Conservation (phyloP, 2,888 invertebrate genomes). For the Leucophenga montana region DNA sequence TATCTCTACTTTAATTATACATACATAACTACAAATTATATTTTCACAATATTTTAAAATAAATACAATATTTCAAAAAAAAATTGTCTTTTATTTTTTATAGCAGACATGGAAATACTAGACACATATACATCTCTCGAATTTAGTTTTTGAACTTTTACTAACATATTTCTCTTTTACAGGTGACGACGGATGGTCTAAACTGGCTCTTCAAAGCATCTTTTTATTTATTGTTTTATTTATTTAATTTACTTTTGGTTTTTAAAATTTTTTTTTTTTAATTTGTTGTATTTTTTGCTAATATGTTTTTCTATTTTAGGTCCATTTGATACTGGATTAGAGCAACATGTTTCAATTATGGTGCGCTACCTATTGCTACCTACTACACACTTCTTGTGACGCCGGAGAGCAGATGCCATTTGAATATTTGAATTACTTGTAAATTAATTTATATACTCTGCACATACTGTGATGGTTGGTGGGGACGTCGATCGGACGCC, state of each 20-base stretch:
- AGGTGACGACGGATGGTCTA: constrained; percentile 44
- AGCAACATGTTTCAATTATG: constrained; percentile 11
- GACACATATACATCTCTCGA: neutral
- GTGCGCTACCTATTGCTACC: neutral
- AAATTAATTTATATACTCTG: constrained; percentile 20
- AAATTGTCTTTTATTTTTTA: constrained; percentile 40
- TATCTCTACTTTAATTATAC: constrained; percentile 38
- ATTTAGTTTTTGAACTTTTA: constrained; percentile 35
- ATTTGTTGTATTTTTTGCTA: constrained; percentile 42
- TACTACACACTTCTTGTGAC: neutral
- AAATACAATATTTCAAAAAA: constrained; percentile 48
- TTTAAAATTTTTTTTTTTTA: neutral
- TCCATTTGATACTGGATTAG: constrained; percentile 3
- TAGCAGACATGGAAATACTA: neutral
- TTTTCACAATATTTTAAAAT: constrained; percentile 62
- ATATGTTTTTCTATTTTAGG: constrained; percentile 60
- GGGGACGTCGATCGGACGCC: no score
- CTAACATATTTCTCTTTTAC: constrained; percentile 67
- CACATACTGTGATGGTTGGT: no score
- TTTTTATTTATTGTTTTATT: no score
- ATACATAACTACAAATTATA: constrained; percentile 49
- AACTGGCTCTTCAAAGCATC: neutral
- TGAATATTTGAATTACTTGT: constrained; percentile 50
- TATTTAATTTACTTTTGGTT: neutral
- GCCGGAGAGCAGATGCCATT: constrained; percentile 30